Conservation (phyloP, 2,113 vertebrate species). For the Perca schrenkii region DNA sequence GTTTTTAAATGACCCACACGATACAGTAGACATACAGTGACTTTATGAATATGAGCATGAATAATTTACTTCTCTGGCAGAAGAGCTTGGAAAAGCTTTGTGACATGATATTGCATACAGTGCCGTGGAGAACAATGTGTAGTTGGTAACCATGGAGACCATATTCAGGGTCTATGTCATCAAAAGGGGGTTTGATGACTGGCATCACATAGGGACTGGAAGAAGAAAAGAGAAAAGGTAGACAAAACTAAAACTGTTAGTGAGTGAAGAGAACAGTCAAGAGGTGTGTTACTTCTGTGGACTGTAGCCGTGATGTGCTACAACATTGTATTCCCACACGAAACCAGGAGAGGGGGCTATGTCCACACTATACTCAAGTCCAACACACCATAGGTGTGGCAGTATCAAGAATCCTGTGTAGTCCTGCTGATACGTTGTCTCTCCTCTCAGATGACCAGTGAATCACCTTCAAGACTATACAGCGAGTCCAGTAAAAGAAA, state of each 20-base stretch:
- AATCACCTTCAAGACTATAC: not conserved
- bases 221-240: constrained; percentile 28
- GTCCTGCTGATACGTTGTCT: not conserved
- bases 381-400: not conserved
- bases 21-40: not conserved
- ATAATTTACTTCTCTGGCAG: constrained; percentile 88
- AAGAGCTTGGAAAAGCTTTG: constrained; percentile 85
- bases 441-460: not conserved
- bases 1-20: not conserved
- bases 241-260: not conserved
- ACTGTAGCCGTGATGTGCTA: not conserved
- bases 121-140: constrained; percentile 88
- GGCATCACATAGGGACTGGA: constrained; percentile 81
- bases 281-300: not conserved
- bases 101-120: constrained; percentile 83
- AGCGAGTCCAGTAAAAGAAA: not conserved
- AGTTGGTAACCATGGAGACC: constrained; percentile 90
- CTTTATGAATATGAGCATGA: constrained; percentile 14
- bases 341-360: constrained; percentile 82
- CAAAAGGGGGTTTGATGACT: constrained; percentile 69
- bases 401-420: not conserved
- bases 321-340: constrained; percentile 3
- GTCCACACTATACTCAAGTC: constrained; percentile 34
- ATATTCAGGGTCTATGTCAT: constrained; percentile 88
- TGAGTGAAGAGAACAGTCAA: not conserved